Evolutionary conservation across 2,113 vertebrate species (phyloP), one percentile per base, ranked within the genome.

Genomic region (Tympanuchus pallidicinctus): DNA sequence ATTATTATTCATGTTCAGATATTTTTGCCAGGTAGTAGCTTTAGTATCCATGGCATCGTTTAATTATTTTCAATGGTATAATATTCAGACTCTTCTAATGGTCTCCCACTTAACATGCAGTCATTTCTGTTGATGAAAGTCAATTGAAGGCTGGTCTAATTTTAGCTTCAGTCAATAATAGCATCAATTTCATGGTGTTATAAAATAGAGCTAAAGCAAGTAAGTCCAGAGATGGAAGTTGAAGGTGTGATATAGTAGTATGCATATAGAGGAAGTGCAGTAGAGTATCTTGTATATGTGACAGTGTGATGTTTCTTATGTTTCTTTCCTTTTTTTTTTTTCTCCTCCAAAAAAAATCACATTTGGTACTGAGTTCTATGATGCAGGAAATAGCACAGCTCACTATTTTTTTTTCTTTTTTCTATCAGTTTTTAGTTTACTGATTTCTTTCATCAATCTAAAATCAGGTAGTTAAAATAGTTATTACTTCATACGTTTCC

Each of bases 261-360:
- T 36, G 27, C 61, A 40, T 17, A 11, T 63, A 27, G 8, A 61
- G n/a, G 22, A 91, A 83, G 28, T 65, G 43, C 24, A 67, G 8
- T n/a, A n/a, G 2, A 6, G 2, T 61, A 10, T 84, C 34, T 73
- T 25, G 6, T 48, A 14, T 0, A 2, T 71, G 21, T 86, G 47
- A 72, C 30, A 67, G 14, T 2, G 11, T 36, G 11, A 8, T 52
- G 19, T 32, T 78, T 43, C 8, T 48, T 70, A 59, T 71, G 60
- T 54, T 88, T 42, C 14, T 38, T 38, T 63, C 48, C 48, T 11
- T 24, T 24, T 48, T 47, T 48, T 47, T 47, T 47, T 47, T 47
- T 47, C 10, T 20, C 47, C 47, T 22, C 21, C 10, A 47, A 47
- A 47, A 89, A 66, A 52, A n/a, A 8, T 45, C 17, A 13, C 3